Base-by-base conservation (phyloP, 1,140 invertebrate genomes). In the Trichonephila clavipes region DNA sequence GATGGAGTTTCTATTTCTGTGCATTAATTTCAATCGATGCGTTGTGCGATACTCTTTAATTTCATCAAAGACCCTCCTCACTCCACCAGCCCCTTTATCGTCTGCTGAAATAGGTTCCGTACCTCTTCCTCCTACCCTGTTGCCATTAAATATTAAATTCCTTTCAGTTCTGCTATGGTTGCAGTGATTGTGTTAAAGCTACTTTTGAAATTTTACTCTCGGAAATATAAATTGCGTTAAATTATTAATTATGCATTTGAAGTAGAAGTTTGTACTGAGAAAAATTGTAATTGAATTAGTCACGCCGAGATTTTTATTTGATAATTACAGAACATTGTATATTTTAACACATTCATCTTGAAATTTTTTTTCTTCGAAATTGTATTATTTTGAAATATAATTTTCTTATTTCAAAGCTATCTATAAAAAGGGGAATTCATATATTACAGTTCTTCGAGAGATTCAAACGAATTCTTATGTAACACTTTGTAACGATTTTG, bases 21-120 rank as follows among this genome's bases (percentile, higher is more conserved):
- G 64, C 62, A 69, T 44, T 88, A 72, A 69, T 88, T 88, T 34
- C 62, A 88, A 88, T 88, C 64, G 64, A 88, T 51, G 28, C 64
- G 64, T 58, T 88, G 40, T 64, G 40, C 87, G 61, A 64, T 44
- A 62, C 87, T 88, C 58, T 88, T 88, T 88, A 88, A 88, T 88
- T 88, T 88, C 64, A 88, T 88, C 87, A 88, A 72, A 66, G 64
- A 21, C 28, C 34, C 34, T 61, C 61, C 59, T 87, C 58, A 19
- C 24, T 34, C 59, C 44, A 28, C 24, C 85, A 12, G 24, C 24
- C 59, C 83, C 59, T n/a, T n/a, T 24, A 51, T 58, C 24, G 21
- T 85, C 82, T 58, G 19, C 82, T 28, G 7, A 51, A 51, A 51
- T 51, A 51, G 51, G 44, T 69, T 69, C 51, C 82, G 12, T 59